Evolutionary conservation across 2,797 vertebrate genomes (phyloP).

Genomic region (Mycteria americana): DNA sequence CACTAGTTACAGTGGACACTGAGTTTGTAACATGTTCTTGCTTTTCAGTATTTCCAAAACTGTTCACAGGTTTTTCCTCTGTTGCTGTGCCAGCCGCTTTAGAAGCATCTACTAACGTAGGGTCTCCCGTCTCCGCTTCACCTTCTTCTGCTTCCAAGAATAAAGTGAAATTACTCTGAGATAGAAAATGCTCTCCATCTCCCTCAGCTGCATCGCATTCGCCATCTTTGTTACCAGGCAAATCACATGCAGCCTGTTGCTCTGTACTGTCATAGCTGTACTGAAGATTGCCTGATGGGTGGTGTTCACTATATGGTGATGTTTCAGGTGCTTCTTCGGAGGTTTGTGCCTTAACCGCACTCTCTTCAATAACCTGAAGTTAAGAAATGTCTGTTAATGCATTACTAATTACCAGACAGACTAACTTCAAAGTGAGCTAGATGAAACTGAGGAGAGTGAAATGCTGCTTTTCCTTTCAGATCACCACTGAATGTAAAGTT

Average conservation of each 20-base stretch:
- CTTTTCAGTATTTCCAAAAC: not conserved
- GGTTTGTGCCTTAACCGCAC: conserved; percentile 43
- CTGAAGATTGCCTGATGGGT: conserved; percentile 76
- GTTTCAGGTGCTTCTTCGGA: conserved; percentile 61
- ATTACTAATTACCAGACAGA: not conserved
- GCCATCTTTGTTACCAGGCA: conserved; percentile 70
- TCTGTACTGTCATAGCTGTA: conserved; percentile 76
- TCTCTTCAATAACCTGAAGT: no score
- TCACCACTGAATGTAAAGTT: not conserved
- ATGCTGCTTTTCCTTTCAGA: not conserved
- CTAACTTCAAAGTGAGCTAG: not conserved
- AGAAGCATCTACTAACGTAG: not conserved
- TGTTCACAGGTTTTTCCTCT: conserved; percentile 17
- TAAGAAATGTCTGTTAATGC: not conserved
- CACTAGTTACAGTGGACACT: conserved; percentile 46
- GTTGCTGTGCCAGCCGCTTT: not conserved
- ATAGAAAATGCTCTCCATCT: conserved; percentile 72
- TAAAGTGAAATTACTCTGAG: conserved; percentile 83
- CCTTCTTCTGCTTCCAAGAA: conserved; percentile 87
- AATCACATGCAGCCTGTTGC: conserved; percentile 70
- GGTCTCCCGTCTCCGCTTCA: conserved; percentile 57
- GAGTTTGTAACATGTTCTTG: conserved; percentile 31
- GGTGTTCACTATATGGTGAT: conserved; percentile 76
- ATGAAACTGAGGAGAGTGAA: not conserved
- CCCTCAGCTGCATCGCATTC: conserved; percentile 68